phyloP scores from a whole-genome alignment of 92 coral and sea anemone species.

The Isaurus tuberculatus region DNA sequence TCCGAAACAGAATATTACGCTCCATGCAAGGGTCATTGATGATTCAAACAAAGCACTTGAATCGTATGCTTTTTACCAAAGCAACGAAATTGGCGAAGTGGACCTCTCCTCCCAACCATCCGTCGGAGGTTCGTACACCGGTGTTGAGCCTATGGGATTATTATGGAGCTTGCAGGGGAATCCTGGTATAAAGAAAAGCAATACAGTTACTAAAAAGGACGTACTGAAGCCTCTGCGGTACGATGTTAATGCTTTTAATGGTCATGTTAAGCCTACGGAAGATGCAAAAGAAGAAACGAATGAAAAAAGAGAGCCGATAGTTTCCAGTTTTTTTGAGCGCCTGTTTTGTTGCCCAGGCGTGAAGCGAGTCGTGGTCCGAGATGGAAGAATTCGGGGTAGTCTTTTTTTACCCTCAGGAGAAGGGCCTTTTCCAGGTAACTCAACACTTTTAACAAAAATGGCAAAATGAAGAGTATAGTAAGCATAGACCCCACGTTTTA shows the following conservation, averaged over 20 bases:
- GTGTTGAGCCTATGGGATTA: conserved; percentile 62
- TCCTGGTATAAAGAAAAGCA: conserved; percentile 12
- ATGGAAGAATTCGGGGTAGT: conserved; percentile 44
- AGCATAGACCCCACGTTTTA: too few relatives aligned
- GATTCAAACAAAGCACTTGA: conserved; percentile 50
- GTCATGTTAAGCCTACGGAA: conserved; percentile 38
- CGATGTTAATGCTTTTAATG: conserved; percentile 33
- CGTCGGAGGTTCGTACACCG: conserved; percentile 47
- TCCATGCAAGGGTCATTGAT: conserved; percentile 48
- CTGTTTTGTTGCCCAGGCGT: conserved; percentile 44
- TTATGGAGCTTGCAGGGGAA: conserved; percentile 56
- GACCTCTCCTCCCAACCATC: conserved; percentile 43
- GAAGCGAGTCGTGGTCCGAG: conserved; percentile 28
- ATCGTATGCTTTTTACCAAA: conserved; percentile 51
- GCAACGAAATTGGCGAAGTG: conserved; percentile 52
- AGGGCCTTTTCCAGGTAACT: conserved; percentile 62
- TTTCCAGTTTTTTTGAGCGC: conserved; percentile 37
- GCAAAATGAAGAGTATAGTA: too few relatives aligned
- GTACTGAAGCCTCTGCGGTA: conserved; percentile 41
- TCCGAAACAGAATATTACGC: conserved; percentile 29
- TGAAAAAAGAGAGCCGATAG: neutral
- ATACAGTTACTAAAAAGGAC: conserved; percentile 44
- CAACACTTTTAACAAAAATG: too few relatives aligned
- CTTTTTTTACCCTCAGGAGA: conserved; percentile 58
- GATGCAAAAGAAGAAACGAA: conserved; percentile 17